These are phyloP conservation scores for Hydrozoanthus tunicans DNA, from an alignment of 64 coral and sea anemone genomes.

Conservation along the genomic window DNA sequence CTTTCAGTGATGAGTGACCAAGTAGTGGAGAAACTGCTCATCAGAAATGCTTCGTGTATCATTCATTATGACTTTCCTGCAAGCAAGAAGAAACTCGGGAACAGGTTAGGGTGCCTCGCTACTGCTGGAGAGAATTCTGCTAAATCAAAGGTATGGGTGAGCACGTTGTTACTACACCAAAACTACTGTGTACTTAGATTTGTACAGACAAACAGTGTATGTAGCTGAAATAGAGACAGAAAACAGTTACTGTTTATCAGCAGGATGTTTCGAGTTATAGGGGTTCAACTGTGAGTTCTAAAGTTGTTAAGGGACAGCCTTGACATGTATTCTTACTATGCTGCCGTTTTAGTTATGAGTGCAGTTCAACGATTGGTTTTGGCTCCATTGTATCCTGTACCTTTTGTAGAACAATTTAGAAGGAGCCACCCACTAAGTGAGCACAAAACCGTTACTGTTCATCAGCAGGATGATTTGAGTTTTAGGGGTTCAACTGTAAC, in stretches of 20 bases:
- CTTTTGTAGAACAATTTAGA: no score
- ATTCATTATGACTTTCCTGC: slow-evolving; percentile 84
- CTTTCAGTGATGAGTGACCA: slow-evolving; percentile 90
- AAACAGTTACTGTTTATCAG: no score
- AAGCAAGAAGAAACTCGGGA: slow-evolving; percentile 68
- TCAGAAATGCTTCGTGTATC: slow-evolving; percentile 89
- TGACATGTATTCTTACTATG: not conserved
- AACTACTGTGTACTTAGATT: not conserved
- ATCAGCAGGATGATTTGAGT: not conserved
- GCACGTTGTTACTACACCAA: not conserved
- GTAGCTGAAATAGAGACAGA: no score
- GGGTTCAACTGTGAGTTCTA: no score
- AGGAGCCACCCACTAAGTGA: no score
- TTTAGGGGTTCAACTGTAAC: not conserved
- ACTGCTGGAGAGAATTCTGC: slow-evolving; percentile 29
- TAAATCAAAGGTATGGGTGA: slow-evolving; percentile 48
- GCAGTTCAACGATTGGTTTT: no score
- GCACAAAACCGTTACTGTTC: no score
- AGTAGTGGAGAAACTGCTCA: slow-evolving; percentile 71
- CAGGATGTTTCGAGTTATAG: no score
- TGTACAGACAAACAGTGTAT: not conserved
- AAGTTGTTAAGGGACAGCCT: not conserved
- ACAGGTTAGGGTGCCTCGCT: slow-evolving; percentile 49
- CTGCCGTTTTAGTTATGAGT: no score
- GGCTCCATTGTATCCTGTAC: no score